A percentile compares a stretch with the other conserved stretches of the same genome.
Evolutionary conservation across 2,113 vertebrate species (phyloP).

Genomic region (Ageneiosus marmoratus): DNA sequence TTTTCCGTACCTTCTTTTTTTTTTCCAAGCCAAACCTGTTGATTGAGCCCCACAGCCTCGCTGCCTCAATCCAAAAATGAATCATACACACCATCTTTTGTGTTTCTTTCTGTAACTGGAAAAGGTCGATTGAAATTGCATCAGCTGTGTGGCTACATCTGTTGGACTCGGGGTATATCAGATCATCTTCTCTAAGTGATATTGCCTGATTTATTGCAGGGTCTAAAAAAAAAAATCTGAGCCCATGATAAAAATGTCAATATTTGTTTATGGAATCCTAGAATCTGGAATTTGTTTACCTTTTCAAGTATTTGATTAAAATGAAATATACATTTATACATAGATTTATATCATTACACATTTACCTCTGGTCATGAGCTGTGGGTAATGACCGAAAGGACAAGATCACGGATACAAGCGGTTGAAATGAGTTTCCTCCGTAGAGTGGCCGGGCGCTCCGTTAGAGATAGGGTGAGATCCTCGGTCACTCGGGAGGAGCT

Average conservation of each 20-base stretch:
- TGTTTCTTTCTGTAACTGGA: background rate
- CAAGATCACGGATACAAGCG: too few species aligned
- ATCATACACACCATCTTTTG: background rate
- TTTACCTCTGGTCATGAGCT: too few species aligned
- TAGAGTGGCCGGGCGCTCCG: too few species aligned
- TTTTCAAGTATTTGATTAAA: background rate
- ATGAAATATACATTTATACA: background rate
- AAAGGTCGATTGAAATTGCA: background rate
- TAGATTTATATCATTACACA: too few species aligned
- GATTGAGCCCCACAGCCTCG: background rate
- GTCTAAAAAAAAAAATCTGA: background rate
- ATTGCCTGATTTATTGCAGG: background rate
- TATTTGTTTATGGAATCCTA: background rate
- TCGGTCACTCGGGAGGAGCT: too few species aligned
- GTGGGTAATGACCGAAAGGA: too few species aligned
- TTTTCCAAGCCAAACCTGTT: conserved; percentile 28
- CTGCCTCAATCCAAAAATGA: background rate
- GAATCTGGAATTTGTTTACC: too few species aligned
- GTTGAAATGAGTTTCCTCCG: too few species aligned
- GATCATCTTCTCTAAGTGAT: background rate
- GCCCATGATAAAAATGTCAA: background rate
- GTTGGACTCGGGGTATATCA: background rate
- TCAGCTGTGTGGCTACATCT: background rate
- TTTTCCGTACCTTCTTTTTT: background rate
- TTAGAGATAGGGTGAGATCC: too few species aligned